These are phyloP conservation scores for Apostichopus parvimensis DNA, from an alignment of 35 echinoderm and acorn worm genomes.

Conservation along the genomic window DNA sequence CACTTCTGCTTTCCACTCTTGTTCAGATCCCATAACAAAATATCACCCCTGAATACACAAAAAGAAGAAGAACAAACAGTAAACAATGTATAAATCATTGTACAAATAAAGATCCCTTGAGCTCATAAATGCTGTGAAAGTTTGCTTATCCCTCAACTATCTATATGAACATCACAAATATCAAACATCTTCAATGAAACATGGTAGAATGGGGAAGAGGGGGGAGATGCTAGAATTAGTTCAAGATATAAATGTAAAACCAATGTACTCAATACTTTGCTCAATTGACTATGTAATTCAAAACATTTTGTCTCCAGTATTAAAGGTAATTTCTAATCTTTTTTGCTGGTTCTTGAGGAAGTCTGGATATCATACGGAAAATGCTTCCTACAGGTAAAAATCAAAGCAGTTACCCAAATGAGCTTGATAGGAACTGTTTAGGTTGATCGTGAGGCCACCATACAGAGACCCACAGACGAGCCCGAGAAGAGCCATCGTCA, in stretches of 20 bases:
- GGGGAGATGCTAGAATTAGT: too few species aligned
- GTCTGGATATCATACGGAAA: background rate
- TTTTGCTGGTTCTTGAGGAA: background rate
- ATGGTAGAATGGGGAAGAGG: too few species aligned
- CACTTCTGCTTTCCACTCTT: slow-evolving; percentile 82
- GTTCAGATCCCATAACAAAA: slow-evolving; percentile 84
- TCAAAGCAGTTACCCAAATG: slow-evolving; percentile 75
- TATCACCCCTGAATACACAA: slow-evolving; percentile 69
- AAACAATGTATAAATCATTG: background rate
- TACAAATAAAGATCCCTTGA: background rate
- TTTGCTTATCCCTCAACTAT: too few species aligned
- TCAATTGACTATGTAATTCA: too few species aligned
- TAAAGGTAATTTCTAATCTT: background rate
- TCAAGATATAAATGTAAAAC: too few species aligned
- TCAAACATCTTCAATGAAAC: too few species aligned
- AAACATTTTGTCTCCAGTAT: background rate
- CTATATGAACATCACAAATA: too few species aligned
- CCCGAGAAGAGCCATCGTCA: slow-evolving; percentile 62
- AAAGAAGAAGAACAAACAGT: background rate
- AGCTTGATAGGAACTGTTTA: slow-evolving; percentile 74
- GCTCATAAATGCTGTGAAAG: too few species aligned
- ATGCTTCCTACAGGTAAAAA: background rate
- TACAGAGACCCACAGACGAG: slow-evolving; percentile 80
- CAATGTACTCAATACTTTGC: too few species aligned
- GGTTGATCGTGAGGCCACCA: slow-evolving; percentile 78